Conservation (phyloP, 2,113 vertebrate genomes). For the Indicator indicator region DNA sequence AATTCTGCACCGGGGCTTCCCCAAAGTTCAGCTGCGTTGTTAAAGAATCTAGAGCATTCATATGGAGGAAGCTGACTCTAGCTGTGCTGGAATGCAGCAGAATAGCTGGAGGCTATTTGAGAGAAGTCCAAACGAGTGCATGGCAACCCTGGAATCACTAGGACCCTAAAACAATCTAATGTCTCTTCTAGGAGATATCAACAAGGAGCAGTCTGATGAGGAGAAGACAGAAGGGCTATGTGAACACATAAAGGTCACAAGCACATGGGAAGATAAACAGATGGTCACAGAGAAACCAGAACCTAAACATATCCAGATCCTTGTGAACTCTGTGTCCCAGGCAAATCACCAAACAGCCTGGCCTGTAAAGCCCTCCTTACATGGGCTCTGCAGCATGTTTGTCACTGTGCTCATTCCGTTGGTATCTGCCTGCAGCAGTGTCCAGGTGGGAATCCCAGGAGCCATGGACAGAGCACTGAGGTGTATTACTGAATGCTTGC, state of each 20-base stretch:
- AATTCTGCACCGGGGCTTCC: neutral
- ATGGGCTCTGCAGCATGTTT: neutral
- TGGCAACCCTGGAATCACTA: neutral
- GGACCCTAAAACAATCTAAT: neutral
- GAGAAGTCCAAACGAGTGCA: neutral
- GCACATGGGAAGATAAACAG: neutral
- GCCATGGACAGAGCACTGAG: neutral
- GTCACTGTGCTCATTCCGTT: neutral
- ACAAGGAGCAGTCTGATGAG: neutral
- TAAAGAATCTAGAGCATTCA: neutral
- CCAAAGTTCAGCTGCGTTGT: neutral
- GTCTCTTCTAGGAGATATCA: neutral
- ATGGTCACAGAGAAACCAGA: neutral
- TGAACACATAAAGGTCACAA: neutral
- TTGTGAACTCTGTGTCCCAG: neutral
- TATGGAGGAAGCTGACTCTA: neutral
- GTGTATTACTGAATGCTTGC: neutral
- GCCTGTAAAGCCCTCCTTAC: neutral
- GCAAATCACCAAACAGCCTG: neutral
- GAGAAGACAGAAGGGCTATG: neutral
- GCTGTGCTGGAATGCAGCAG: neutral
- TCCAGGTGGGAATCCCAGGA: neutral
- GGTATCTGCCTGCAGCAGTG: rapidly evolving
- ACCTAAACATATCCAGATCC: neutral
- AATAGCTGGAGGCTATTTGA: neutral